phyloP scores from a whole-genome alignment of 2,113 vertebrate species.

The Leucoraja erinaceus region DNA sequence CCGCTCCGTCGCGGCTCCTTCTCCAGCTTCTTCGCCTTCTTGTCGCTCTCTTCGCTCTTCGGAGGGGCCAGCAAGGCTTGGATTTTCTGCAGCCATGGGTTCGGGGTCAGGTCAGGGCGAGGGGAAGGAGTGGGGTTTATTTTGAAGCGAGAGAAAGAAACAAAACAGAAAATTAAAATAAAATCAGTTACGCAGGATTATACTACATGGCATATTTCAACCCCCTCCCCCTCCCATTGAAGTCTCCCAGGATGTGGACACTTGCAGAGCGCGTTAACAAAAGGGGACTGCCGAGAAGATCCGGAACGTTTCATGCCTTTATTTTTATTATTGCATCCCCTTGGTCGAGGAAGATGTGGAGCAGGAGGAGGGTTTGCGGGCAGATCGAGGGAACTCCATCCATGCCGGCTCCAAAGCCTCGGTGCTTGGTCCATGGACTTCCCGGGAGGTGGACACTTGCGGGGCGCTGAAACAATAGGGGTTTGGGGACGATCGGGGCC shows the following conservation, averaged over 20 bases:
- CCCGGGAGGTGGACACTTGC: background rate
- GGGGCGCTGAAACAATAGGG: constrained; percentile 32
- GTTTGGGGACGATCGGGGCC: constrained; percentile 40
- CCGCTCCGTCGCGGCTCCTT: constrained; percentile 83
- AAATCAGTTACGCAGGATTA: background rate
- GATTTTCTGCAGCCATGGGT: constrained; percentile 73
- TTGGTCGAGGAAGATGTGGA: too few relatives aligned
- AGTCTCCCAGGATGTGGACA: constrained; percentile 39
- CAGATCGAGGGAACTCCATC: too few relatives aligned
- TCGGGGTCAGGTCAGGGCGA: background rate
- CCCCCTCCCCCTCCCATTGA: constrained; percentile 44
- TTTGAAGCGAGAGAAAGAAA: background rate
- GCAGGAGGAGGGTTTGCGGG: too few relatives aligned
- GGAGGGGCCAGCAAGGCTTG: constrained; percentile 87
- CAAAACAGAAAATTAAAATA: constrained; percentile 37
- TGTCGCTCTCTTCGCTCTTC: constrained; percentile 83
- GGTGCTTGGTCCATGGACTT: too few relatives aligned
- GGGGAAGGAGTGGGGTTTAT: too few relatives aligned
- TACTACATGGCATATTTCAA: constrained; percentile 26
- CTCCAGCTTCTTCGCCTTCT: constrained; percentile 74
- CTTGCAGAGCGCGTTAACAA: background rate
- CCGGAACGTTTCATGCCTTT: constrained; percentile 46
- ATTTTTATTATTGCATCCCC: too few relatives aligned
- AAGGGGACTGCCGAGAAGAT: constrained; percentile 45
- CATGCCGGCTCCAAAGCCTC: too few relatives aligned